Percentiles rank a stretch among this genome's conserved stretches.
Conservation (phyloP, 1,140 invertebrate species). For the Eriosoma lanigerum region DNA sequence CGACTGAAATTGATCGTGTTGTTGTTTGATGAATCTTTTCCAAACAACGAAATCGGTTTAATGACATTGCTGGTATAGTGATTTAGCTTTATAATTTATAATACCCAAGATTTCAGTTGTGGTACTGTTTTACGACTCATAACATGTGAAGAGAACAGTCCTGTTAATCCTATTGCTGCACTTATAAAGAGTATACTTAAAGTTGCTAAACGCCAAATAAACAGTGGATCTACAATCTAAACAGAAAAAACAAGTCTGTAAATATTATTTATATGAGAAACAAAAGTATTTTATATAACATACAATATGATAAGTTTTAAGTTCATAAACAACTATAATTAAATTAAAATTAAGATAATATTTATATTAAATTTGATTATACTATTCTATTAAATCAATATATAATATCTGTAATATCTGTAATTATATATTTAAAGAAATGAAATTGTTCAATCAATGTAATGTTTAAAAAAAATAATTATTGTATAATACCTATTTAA, state of each 20-base stretch:
- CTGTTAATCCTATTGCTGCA: constrained; percentile 59
- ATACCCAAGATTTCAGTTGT: constrained; percentile 59
- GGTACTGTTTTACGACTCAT: constrained; percentile 60
- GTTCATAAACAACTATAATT: no score
- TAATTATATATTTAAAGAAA: no score
- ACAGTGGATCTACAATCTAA: constrained; percentile 64
- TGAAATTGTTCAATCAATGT: no score
- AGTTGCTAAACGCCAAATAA: constrained; percentile 62
- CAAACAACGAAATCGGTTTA: constrained; percentile 52
- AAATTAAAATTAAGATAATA: no score
- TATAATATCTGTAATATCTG: no score
- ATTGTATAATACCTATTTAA: no score
- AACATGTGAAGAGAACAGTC: constrained; percentile 62
- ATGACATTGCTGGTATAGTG: constrained; percentile 16
- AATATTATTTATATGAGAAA: constrained; percentile 35
- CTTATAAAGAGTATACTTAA: constrained; percentile 60
- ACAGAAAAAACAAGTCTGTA: constrained; percentile 57
- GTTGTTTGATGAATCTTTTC: constrained; percentile 40
- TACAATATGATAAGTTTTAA: no score
- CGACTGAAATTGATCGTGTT: constrained; percentile 56
- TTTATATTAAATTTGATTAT: no score
- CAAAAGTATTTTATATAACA: no score
- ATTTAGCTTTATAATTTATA: constrained; percentile 54
- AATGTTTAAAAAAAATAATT: no score
- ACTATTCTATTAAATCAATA: no score